Evolutionary conservation across 2,797 vertebrate species (phyloP).

Genomic region (Alectoris magna): DNA sequence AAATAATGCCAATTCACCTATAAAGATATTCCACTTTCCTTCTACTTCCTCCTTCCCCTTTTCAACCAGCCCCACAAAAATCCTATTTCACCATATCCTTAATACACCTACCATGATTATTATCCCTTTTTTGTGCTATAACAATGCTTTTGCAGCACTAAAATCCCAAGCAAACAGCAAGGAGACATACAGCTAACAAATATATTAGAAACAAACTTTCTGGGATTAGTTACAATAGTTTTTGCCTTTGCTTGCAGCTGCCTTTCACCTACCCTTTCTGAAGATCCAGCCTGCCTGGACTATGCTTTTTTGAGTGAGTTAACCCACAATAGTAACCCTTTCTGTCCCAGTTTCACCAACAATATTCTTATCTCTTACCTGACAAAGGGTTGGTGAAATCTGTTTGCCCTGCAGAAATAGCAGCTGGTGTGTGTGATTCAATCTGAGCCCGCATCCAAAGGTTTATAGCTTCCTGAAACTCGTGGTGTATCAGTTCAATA

Average conservation of each 20-base stretch:
- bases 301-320: neutral
- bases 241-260: neutral
- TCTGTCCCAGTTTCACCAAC: neutral
- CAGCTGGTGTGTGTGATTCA: slow-evolving; percentile 78
- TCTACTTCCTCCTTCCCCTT: neutral
- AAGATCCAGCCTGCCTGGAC: neutral
- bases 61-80: neutral
- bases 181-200: neutral
- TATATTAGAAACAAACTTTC: neutral
- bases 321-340: neutral
- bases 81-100: neutral
- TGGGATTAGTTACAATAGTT: neutral
- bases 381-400: slow-evolving; percentile 85
- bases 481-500: slow-evolving; percentile 89
- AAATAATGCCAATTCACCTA: neutral
- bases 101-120: neutral
- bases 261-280: neutral
- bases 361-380: slow-evolving; percentile 76
- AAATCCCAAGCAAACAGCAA: neutral
- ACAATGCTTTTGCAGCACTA: neutral
- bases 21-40: neutral
- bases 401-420: slow-evolving; percentile 74
- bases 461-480: slow-evolving; percentile 86
- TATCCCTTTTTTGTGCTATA: neutral
- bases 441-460: slow-evolving; percentile 88